A percentile compares a stretch with the other conserved stretches of the same genome.
Evolutionary conservation across 2,113 vertebrate species (phyloP).

Genomic region (Cheilinus undulatus): DNA sequence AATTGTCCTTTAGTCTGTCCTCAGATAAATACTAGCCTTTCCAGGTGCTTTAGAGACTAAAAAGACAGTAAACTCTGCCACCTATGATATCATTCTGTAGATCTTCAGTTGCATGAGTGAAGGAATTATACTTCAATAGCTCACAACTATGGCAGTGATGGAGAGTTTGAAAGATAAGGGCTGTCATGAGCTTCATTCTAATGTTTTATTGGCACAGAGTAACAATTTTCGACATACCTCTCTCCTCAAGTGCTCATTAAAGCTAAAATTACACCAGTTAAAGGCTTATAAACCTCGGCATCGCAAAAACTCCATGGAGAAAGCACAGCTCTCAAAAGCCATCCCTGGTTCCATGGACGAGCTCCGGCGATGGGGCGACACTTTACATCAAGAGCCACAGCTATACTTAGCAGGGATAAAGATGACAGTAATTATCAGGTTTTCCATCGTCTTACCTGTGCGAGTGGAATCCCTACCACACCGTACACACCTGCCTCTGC

Average conservation of each 20-base stretch:
- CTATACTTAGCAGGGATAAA: slow-evolving; percentile 77
- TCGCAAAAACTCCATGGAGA: slow-evolving; percentile 55
- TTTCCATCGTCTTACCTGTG: slow-evolving; percentile 75
- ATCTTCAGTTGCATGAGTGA: slow-evolving; percentile 24
- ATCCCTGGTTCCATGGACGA: slow-evolving; percentile 54
- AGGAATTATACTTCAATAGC: slow-evolving; percentile 47
- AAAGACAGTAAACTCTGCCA: slow-evolving; percentile 11
- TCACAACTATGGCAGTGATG: slow-evolving; percentile 43
- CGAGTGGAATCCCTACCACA: slow-evolving; percentile 64
- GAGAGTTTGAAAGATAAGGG: slow-evolving; percentile 61
- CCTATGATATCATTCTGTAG: slow-evolving; percentile 14
- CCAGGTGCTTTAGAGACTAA: slow-evolving; percentile 6
- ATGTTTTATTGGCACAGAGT: slow-evolving; percentile 76
- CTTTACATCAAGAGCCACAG: slow-evolving; percentile 59
- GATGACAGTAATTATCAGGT: slow-evolving; percentile 81
- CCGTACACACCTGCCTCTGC: slow-evolving; percentile 62
- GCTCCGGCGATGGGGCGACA: slow-evolving; percentile 48
- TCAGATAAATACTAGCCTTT: too few relatives aligned
- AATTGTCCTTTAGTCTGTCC: too few relatives aligned
- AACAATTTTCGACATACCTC: slow-evolving; percentile 78
- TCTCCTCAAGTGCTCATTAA: slow-evolving; percentile 74
- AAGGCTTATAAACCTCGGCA: slow-evolving; percentile 75
- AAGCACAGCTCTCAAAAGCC: slow-evolving; percentile 50
- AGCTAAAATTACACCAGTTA: slow-evolving; percentile 79
- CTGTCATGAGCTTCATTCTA: slow-evolving; percentile 62